phyloP scores from a whole-genome alignment of 2,888 invertebrate species.

The Leptopilina myrica region DNA sequence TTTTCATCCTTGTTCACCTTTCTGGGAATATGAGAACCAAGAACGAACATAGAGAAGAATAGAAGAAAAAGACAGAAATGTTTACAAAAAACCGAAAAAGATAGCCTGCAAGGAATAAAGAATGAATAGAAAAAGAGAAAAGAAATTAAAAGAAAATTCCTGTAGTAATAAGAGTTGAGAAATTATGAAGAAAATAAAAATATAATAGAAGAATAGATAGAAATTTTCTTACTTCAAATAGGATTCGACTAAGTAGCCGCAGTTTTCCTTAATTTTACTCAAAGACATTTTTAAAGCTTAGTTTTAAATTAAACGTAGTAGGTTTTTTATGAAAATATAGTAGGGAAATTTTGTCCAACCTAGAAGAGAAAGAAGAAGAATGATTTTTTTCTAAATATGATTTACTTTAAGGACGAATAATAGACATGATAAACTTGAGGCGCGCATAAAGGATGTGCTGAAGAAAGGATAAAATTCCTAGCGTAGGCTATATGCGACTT shows the following conservation, averaged over 20 bases:
- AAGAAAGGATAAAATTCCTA: slow-evolving; percentile 40
- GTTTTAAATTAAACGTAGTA: too few relatives aligned
- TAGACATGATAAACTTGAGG: not conserved
- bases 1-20: slow-evolving; percentile 11
- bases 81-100: not conserved
- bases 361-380: not conserved
- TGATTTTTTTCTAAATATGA: too few relatives aligned
- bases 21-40: slow-evolving; percentile 1
- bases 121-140: not conserved
- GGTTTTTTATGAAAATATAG: not conserved
- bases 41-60: not conserved
- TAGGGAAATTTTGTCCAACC: not conserved
- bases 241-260: too few relatives aligned
- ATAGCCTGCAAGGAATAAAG: not conserved
- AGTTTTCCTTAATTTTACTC: too few relatives aligned
- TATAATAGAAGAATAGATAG: slow-evolving; percentile 12
- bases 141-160: not conserved
- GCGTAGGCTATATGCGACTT: not conserved
- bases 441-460: slow-evolving; percentile 31
- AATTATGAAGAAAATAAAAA: not conserved
- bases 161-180: not conserved
- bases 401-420: too few relatives aligned
- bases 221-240: too few relatives aligned
- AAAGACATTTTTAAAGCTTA: too few relatives aligned
- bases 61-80: not conserved